Percentiles rank a stretch among this genome's conserved stretches.
Evolutionary conservation across 2,888 invertebrate genomes (phyloP).

Genomic region (Encarsia formosa): DNA sequence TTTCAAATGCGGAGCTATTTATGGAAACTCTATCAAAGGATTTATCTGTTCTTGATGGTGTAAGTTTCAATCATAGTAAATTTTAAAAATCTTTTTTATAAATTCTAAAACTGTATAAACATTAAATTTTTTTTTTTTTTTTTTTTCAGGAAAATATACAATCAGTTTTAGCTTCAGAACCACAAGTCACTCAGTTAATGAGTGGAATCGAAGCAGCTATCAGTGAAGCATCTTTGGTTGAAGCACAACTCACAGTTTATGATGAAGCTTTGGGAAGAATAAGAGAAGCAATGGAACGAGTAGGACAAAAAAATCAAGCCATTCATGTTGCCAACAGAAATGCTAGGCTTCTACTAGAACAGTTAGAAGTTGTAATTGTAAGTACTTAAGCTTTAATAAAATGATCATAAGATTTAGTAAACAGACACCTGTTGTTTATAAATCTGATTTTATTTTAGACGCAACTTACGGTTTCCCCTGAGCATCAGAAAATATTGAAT

Average conservation of each 20-base stretch:
- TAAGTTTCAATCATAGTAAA: slow-evolving; percentile 46
- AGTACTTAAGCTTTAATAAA: slow-evolving; percentile 41
- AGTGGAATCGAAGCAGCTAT: slow-evolving; percentile 76
- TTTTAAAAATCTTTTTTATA: slow-evolving; percentile 2
- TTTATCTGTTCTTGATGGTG: slow-evolving; percentile 79
- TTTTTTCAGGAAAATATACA: slow-evolving; percentile 72
- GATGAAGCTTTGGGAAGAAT: slow-evolving; percentile 81
- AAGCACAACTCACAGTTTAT: slow-evolving; percentile 70
- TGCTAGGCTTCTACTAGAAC: slow-evolving; percentile 73
- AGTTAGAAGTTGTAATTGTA: slow-evolving; percentile 76
- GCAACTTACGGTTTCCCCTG: slow-evolving; percentile 66
- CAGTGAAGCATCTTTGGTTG: slow-evolving; percentile 68
- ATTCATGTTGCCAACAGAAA: slow-evolving; percentile 83
- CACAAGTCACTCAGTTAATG: slow-evolving; percentile 71
- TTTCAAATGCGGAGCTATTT: slow-evolving; percentile 77
- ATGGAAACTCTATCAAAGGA: slow-evolving; percentile 79
- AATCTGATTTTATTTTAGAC: slow-evolving; percentile 49
- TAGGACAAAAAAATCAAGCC: slow-evolving; percentile 84
- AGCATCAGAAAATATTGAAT: slow-evolving; percentile 64
- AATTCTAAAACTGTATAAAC: not conserved
- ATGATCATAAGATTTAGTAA: slow-evolving; percentile 6
- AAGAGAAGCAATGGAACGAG: slow-evolving; percentile 83
- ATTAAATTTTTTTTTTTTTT: slow-evolving; percentile 4
- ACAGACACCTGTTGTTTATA: slow-evolving; percentile 6
- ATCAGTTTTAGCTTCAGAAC: slow-evolving; percentile 86